phyloP scores from a whole-genome alignment of 2,888 invertebrate genomes.

The Drosophila infuscata region DNA sequence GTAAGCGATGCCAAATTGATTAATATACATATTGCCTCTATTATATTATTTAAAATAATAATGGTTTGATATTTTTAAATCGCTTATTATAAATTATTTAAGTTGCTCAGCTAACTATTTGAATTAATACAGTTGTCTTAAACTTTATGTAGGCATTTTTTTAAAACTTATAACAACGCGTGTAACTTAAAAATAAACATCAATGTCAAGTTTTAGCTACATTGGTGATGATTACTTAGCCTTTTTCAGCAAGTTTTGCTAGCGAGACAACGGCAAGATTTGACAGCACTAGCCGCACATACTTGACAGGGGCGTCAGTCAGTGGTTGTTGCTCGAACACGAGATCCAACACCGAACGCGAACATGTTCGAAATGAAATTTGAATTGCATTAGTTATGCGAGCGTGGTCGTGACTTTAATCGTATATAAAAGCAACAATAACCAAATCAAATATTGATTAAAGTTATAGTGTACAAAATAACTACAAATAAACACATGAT shows the following conservation, averaged over 20 bases:
- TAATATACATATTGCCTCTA: not conserved
- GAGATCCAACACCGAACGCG: conserved; percentile 42
- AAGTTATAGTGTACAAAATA: not conserved
- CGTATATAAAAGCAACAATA: not conserved
- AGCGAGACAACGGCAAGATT: conserved; percentile 21
- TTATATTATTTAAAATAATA: not conserved
- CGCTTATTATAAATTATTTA: not conserved
- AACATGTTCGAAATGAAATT: conserved; percentile 47
- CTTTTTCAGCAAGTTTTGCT: conserved; percentile 19
- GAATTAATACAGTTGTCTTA: not conserved
- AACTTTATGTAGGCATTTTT: not conserved
- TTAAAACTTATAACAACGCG: too few species aligned
- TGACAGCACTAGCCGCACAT: conserved; percentile 37
- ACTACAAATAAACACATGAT: not conserved
- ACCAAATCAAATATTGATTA: not conserved
- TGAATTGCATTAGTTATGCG: conserved; percentile 35
- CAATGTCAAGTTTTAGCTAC: not conserved
- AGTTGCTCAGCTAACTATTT: not conserved
- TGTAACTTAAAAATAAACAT: not conserved
- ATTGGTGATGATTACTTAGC: not conserved
- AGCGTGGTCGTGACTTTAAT: conserved; percentile 32
- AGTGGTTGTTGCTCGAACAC: conserved; percentile 57
- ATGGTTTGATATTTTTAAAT: not conserved
- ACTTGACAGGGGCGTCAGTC: conserved; percentile 53
- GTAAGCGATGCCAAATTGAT: not conserved